Base-by-base conservation (phyloP, 1,140 invertebrate genomes). In the Aculops lycopersici region DNA sequence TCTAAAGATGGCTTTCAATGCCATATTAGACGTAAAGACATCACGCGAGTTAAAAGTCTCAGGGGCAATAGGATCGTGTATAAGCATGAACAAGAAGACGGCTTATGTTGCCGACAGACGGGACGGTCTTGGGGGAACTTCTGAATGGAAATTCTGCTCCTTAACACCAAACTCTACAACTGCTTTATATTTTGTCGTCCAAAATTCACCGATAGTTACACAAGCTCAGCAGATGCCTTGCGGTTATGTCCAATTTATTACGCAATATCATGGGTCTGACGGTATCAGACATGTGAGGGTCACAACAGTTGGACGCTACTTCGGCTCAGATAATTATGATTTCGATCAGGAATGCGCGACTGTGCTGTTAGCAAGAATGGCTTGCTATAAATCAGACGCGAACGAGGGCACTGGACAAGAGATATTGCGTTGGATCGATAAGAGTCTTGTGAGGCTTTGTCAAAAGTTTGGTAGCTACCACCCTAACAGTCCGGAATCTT, bases 401-500 rank as follows among this genome's bases (percentile, higher is more conserved):
- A 64, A 67, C 47, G 86, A 97, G 53, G 38, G 39, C 4, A 88
- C 92, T 51, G 77, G 80, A 3, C 78, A 81, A 0, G 90, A 98
- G 58, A 83, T 97, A 35, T 63, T 98, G 42, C 67, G 92, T 52
- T 98, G 90, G 90, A 70, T 97, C 0, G 92, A 97, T 61, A 65
- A 90, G 48, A 94, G 84, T 71, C 66, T 98, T 4, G 97, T 98
- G 50, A 64, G 86, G 56, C 61, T 97, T 62, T 95, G 90, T 59
- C 90, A 97, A 55, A 94, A 94, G 58, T 97, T 98, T 61, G 92
- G 86, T 37, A 84, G 97, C 53, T 99, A 90, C 57, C 69, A 70
- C 42, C 94, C 92, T 55, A 88, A 98, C 53, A 84, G 95, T 63
- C 81, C 84, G 1, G 80, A 79, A 51, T 84, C 79, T 40, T 97